Evolutionary conservation across 2,797 vertebrate genomes (phyloP), one percentile per base, ranked within the genome.

Genomic region (Discoglossus pictus): DNA sequence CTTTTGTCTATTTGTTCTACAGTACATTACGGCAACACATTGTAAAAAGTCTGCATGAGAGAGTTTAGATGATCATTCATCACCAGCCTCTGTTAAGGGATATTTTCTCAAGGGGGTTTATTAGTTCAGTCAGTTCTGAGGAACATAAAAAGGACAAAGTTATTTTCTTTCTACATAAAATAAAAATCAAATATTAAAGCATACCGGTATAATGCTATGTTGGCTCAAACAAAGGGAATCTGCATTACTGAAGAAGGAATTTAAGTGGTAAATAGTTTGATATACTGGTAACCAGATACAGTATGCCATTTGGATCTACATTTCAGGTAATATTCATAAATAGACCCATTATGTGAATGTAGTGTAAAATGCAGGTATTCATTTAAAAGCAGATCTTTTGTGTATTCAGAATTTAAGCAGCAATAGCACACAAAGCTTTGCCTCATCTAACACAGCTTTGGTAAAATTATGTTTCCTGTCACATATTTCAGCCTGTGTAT

Each of bases 341-440:
- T 68, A 48, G 56, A 68, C 46, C 55, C 25, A 53, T 61, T 68
- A 68, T 68, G 47, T 38, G 48, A 68, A 54, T 61, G 27, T 39
- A 61, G 46, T 51, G 40, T 39, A 61, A 68, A 61, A 68, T 68
- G 40, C 48, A 68, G 58, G 61, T 53, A 61, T 61, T 55, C 40
- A 68, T 68, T 61, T 51, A 53, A 61, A 68, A 61, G 18, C 48
- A 61, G 38, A 5, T 39, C 58, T 68, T 46, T 68, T 68, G 66
- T 68, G 58, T 47, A 61, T 53, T 61, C 52, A 53, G 39, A 54
- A 54, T 61, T 53, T 53, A 61, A 54, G 48, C 27, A 38, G 40
- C 16, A 31, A 53, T 20, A 46, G 50, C 44, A 23, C 10, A 53
- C 66, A 47, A 24, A 31, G 15, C n/a, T 53, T 39, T 68, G 48